These are phyloP conservation scores for Danio rerio DNA, from an alignment of 2,113 vertebrate genomes.

Conservation along the genomic window GRCz12tu NC_133181.1:40467001-40467500, in stretches of 20 bases:
- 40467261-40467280: constrained; percentile 22
- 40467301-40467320: neutral
- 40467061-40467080: neutral
- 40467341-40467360: too few species aligned
- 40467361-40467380: neutral
- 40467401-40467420: constrained; percentile 25
- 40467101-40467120: neutral
- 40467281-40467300: neutral
- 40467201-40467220: neutral
- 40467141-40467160: neutral
- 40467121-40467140: constrained; percentile 29
- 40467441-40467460: constrained; percentile 19
- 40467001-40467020: neutral
- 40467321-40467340: neutral
- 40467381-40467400: constrained; percentile 16
- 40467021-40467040: neutral
- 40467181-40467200: neutral
- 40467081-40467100: neutral
- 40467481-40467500: constrained; percentile 11
- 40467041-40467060: too few species aligned
- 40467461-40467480: constrained; percentile 31
- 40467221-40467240: constrained; percentile 18
- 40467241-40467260: constrained; percentile 16
- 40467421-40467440: constrained; percentile 20
- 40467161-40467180: neutral